Evolutionary conservation across 2,113 vertebrate species (phyloP).

Genomic region (Paradoxurus hermaphroditus): DNA sequence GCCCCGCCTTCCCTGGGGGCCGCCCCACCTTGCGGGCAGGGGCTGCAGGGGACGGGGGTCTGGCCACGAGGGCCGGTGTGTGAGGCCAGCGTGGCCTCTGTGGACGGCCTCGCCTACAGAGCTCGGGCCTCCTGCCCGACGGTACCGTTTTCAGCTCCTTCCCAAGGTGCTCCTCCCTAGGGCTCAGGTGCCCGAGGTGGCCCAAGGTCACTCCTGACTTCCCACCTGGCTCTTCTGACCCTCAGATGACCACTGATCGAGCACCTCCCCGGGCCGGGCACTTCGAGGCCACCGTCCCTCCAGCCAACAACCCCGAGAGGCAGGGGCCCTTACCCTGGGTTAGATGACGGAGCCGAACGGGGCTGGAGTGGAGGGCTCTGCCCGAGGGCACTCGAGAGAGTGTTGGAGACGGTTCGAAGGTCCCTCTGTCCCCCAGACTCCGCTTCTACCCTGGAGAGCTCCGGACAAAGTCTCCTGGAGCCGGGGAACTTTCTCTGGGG

Average conservation of each 20-base stretch:
- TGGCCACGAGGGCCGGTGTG: background rate
- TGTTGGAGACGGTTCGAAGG: background rate
- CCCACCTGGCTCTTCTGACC: background rate
- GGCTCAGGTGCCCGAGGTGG: background rate
- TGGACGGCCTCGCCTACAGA: background rate
- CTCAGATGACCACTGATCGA: background rate
- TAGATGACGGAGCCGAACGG: background rate
- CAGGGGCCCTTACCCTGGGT: background rate
- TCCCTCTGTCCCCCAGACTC: background rate
- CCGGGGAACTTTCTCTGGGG: background rate
- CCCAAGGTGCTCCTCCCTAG: background rate
- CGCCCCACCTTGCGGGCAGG: background rate
- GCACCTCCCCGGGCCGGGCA: background rate
- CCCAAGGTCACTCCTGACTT: background rate
- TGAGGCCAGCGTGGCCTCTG: background rate
- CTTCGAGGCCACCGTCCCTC: background rate
- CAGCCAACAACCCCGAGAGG: background rate
- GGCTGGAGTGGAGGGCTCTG: background rate
- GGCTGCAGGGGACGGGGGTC: background rate
- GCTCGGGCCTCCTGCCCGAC: rapidly evolving
- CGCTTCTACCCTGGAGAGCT: background rate
- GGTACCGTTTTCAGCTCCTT: background rate
- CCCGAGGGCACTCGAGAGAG: background rate
- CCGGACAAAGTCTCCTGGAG: background rate
- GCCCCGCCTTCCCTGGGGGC: background rate